Conservation (phyloP, 2,797 vertebrate species). For the Ceyx erithaca region DNA sequence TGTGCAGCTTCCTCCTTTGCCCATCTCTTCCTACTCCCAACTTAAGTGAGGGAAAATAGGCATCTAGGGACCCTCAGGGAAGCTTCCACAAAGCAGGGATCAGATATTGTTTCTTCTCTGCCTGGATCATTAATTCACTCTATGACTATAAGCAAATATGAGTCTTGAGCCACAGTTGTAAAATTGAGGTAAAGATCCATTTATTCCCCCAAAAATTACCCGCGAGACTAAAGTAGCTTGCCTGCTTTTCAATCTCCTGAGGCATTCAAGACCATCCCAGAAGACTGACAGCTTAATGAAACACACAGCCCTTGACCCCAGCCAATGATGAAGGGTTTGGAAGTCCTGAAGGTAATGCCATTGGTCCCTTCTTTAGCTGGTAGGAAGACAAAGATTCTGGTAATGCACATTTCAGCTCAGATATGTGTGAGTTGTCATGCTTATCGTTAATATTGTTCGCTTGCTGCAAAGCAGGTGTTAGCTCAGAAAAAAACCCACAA, state of each 20-base stretch:
- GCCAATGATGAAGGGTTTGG: not conserved
- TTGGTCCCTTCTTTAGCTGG: not conserved
- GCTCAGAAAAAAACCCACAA: not conserved
- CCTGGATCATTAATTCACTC: not conserved
- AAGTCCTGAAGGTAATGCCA: not conserved
- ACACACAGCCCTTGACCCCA: not conserved
- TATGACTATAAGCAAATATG: not conserved
- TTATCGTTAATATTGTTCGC: slow-evolving; percentile 42
- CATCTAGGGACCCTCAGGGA: not conserved
- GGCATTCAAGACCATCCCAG: not conserved
- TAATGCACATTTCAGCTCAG: not conserved
- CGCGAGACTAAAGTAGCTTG: not conserved
- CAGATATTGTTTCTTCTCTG: not conserved
- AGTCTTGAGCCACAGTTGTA: not conserved
- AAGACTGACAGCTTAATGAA: not conserved
- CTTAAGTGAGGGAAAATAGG: rapidly evolving
- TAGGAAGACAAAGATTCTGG: not conserved
- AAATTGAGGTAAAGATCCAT: not conserved
- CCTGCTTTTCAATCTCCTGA: not conserved
- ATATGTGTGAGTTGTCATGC: not conserved
- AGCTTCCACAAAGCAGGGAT: not conserved
- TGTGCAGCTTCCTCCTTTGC: not conserved
- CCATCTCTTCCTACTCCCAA: not conserved
- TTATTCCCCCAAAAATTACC: not conserved
- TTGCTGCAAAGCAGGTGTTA: slow-evolving; percentile 70